phyloP scores from a whole-genome alignment of 2,113 vertebrate species.

The Pao palembangensis region DNA sequence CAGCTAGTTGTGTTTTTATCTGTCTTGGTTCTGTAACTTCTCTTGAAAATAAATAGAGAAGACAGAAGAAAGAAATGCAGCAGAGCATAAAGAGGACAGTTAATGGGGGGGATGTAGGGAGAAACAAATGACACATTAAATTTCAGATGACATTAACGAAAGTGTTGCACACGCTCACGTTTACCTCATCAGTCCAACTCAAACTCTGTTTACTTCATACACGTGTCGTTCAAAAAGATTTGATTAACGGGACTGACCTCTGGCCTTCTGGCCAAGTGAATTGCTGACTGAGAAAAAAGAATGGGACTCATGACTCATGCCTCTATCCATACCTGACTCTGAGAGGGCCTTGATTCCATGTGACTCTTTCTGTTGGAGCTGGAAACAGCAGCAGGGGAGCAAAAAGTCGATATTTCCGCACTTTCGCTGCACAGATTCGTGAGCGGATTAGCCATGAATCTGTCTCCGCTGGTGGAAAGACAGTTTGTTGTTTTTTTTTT shows the following conservation, averaged over 20 bases:
- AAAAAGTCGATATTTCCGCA: conserved; percentile 21
- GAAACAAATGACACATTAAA: conserved; percentile 18
- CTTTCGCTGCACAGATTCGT: conserved; percentile 26
- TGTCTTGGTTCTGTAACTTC: conserved; percentile 15
- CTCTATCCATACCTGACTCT: conserved; percentile 46
- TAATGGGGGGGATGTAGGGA: conserved; percentile 28
- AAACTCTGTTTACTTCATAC: conserved; percentile 21
- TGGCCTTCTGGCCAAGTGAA: conserved; percentile 35
- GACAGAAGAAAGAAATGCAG: conserved; percentile 23
- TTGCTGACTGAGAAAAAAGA: conserved; percentile 32
- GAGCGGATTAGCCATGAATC: conserved; percentile 28
- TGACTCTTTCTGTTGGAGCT: conserved; percentile 50
- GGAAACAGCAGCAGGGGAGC: conserved; percentile 38
- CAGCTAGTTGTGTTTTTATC: background rate
- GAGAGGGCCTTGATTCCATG: conserved; percentile 47
- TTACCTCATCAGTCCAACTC: background rate
- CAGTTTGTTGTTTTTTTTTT: background rate
- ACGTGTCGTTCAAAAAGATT: conserved; percentile 41
- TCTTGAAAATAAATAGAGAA: conserved; percentile 17
- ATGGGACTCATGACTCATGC: conserved; percentile 43
- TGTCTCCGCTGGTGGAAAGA: conserved; percentile 24
- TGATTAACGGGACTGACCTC: background rate
- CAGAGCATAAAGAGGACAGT: conserved; percentile 18
- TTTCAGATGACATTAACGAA: conserved; percentile 26
- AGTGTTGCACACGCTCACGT: conserved; percentile 1